phyloP scores from a whole-genome alignment of 2,888 invertebrate genomes.

The Tipula confusa region DNA sequence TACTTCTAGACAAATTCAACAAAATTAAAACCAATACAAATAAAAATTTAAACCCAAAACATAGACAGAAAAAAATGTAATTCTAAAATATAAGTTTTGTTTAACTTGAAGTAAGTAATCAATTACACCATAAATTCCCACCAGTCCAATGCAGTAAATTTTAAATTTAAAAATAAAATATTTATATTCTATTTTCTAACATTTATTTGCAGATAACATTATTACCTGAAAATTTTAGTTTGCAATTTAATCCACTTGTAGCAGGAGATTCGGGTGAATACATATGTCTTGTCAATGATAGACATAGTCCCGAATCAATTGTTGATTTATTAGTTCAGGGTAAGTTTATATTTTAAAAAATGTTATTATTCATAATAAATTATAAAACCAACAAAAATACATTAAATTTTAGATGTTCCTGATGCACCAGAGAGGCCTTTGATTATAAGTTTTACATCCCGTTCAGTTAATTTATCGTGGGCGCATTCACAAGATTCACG shows the following conservation, averaged over 20 bases:
- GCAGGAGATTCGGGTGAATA: constrained; percentile 64
- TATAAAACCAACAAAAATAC: too few relatives aligned
- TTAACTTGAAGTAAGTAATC: background rate
- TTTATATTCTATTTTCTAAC: background rate
- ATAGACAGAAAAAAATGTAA: background rate
- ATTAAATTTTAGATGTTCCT: constrained; percentile 64
- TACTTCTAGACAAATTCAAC: too few relatives aligned
- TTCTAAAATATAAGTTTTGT: background rate
- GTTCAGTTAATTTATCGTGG: constrained; percentile 71
- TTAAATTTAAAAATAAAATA: background rate
- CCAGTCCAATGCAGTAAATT: constrained; percentile 33
- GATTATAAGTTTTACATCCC: constrained; percentile 67
- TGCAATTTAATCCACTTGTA: constrained; percentile 59
- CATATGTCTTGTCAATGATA: constrained; percentile 63
- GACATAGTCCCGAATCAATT: constrained; percentile 62
- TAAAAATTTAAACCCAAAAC: too few relatives aligned
- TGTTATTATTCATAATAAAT: constrained; percentile 42
- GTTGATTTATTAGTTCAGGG: constrained; percentile 64
- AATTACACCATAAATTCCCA: constrained; percentile 32
- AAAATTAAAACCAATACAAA: background rate
- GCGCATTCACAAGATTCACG: constrained; percentile 65
- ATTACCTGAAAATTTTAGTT: constrained; percentile 57
- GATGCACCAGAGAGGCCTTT: constrained; percentile 67
- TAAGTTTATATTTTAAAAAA: constrained; percentile 46
- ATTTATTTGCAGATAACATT: constrained; percentile 53